Evolutionary conservation across 2,113 vertebrate species (phyloP).

Genomic region (Trachemys scripta): DNA sequence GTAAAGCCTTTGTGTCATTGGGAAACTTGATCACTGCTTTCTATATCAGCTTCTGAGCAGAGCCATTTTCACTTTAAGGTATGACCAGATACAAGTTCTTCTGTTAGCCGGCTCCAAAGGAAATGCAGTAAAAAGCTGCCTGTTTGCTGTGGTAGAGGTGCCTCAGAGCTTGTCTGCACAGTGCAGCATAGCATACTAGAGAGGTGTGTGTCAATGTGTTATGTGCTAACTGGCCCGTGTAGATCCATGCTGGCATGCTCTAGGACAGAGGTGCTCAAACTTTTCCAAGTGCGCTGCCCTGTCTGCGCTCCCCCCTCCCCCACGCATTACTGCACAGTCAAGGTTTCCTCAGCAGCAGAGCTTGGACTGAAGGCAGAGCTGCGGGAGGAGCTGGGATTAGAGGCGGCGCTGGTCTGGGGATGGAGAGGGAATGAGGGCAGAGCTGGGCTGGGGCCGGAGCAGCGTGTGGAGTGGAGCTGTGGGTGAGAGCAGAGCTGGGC

Average conservation of each 20-base stretch:
- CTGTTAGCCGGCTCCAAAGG: background rate
- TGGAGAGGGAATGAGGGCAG: background rate
- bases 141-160: background rate
- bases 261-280: background rate
- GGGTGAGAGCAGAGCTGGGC: background rate
- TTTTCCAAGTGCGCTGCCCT: background rate
- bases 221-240: background rate
- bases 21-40: background rate
- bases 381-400: background rate
- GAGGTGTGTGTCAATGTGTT: background rate
- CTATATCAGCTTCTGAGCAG: background rate
- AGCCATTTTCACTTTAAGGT: background rate
- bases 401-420: background rate
- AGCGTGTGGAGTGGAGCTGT: background rate
- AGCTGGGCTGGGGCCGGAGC: background rate
- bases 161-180: background rate
- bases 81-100: background rate
- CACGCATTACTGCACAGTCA: background rate
- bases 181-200: background rate
- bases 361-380: background rate
- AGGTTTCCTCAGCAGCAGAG: background rate
- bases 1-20: background rate
- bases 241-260: background rate
- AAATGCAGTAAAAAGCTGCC: background rate
- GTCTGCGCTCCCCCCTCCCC: no score